phyloP scores from a whole-genome alignment of 2,797 vertebrate species.

The Chloroceryle inda region DNA sequence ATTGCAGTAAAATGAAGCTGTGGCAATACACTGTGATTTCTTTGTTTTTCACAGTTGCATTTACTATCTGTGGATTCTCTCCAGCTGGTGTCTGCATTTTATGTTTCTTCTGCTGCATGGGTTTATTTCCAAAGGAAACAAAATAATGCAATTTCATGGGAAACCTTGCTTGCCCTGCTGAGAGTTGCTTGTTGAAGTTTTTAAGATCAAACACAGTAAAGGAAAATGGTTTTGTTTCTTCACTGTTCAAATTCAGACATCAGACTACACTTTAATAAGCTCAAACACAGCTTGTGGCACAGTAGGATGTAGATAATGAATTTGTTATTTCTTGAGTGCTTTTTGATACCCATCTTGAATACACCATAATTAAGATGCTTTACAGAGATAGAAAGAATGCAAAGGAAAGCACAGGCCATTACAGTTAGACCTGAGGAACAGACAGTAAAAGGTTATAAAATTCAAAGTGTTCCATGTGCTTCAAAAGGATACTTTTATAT shows the following conservation, averaged over 20 bases:
- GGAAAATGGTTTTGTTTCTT: conserved; percentile 43
- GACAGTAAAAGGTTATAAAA: conserved; percentile 19
- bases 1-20: background rate
- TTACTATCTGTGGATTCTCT: conserved; percentile 5
- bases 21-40: background rate
- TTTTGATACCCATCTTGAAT: conserved; percentile 49
- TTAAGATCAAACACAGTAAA: background rate
- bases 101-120: background rate
- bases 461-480: background rate
- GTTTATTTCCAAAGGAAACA: background rate
- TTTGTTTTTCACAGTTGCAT: background rate
- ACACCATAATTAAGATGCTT: conserved; percentile 36
- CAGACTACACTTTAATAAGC: conserved; percentile 21
- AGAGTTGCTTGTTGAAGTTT: conserved; percentile 29
- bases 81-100: conserved; percentile 1
- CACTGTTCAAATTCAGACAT: background rate
- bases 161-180: background rate
- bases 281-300: conserved; percentile 53
- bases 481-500: conserved; percentile 54
- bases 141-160: conserved; percentile 2
- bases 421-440: conserved; percentile 7
- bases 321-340: conserved; percentile 37
- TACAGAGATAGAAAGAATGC: background rate
- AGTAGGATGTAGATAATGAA: conserved; percentile 28
- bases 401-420: background rate